Evolutionary conservation across 2,797 vertebrate species (phyloP).

Genomic region (Coendou prehensilis): DNA sequence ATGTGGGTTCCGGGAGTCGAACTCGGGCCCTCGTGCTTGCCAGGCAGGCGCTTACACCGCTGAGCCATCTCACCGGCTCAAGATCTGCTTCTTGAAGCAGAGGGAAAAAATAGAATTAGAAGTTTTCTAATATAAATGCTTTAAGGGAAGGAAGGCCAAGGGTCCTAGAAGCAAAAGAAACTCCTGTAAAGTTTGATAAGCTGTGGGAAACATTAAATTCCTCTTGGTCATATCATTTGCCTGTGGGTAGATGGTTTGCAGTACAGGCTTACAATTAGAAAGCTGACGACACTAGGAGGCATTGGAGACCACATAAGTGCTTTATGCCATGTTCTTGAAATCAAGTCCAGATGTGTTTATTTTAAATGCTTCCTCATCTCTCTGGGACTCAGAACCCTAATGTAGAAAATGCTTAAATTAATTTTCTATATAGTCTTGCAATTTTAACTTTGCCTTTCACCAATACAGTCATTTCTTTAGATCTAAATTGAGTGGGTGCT

Average conservation of each 20-base stretch:
- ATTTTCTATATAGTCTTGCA: background rate
- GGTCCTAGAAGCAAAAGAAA: background rate
- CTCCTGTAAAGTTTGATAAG: background rate
- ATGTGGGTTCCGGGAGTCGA: too few species aligned
- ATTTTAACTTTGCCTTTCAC: background rate
- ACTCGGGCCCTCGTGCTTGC: too few species aligned
- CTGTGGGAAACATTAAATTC: background rate
- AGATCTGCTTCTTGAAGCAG: background rate
- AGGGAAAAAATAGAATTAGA: slow-evolving; percentile 5
- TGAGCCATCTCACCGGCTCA: too few species aligned
- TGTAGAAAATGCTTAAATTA: slow-evolving; percentile 20
- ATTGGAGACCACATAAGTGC: slow-evolving; percentile 11
- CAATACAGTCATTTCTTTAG: background rate
- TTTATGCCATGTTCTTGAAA: background rate
- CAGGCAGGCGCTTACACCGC: too few species aligned
- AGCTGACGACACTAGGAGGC: background rate
- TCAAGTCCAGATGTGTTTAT: slow-evolving; percentile 50
- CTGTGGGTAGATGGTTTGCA: background rate
- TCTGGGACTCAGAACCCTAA: slow-evolving; percentile 1
- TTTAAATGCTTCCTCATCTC: background rate
- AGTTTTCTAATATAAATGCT: background rate
- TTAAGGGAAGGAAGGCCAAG: background rate
- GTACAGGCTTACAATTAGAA: background rate
- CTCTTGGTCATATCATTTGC: background rate
- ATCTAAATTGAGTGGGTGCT: background rate